Percentiles rank a stretch among this genome's conserved stretches.
phyloP scores from a whole-genome alignment of 2,797 vertebrate species.

The Lithobates pipiens region DNA sequence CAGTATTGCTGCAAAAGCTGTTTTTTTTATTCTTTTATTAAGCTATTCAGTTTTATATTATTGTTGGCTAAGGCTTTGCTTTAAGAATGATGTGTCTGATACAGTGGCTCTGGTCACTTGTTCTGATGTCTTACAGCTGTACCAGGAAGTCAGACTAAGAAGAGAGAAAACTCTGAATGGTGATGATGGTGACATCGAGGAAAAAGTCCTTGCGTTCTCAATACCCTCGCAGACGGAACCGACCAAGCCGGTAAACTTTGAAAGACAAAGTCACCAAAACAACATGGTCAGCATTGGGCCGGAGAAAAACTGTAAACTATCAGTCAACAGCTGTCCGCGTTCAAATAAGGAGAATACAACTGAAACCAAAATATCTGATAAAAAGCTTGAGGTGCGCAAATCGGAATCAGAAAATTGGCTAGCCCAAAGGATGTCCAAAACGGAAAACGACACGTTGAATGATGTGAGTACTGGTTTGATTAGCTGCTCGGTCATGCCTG shows the following conservation, averaged over 20 bases:
- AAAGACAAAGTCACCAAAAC: constrained; percentile 63
- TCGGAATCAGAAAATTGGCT: constrained; percentile 65
- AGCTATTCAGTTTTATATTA: too few relatives aligned
- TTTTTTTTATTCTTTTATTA: too few relatives aligned
- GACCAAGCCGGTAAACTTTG: constrained; percentile 65
- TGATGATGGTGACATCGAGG: constrained; percentile 69
- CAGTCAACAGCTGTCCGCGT: constrained; percentile 11
- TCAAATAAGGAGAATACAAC: constrained; percentile 63
- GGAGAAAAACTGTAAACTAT: constrained; percentile 65
- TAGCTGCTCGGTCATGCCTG: constrained; percentile 24
- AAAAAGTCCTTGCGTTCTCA: constrained; percentile 72
- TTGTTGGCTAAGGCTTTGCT: too few relatives aligned
- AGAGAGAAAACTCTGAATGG: constrained; percentile 75
- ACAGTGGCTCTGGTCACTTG: background rate
- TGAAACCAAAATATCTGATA: constrained; percentile 56
- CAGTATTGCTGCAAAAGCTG: too few relatives aligned
- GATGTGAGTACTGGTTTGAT: constrained; percentile 81
- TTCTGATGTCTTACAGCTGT: constrained; percentile 80
- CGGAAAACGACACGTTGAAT: constrained; percentile 84
- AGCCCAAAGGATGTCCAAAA: constrained; percentile 71
- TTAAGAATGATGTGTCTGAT: too few relatives aligned
- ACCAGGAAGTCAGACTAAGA: constrained; percentile 89
- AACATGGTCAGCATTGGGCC: constrained; percentile 64
- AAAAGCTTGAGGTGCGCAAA: constrained; percentile 1
- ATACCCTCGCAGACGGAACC: constrained; percentile 74